Base-by-base conservation (phyloP, 2,888 invertebrate species). In the Colostygia pectinataria region DNA sequence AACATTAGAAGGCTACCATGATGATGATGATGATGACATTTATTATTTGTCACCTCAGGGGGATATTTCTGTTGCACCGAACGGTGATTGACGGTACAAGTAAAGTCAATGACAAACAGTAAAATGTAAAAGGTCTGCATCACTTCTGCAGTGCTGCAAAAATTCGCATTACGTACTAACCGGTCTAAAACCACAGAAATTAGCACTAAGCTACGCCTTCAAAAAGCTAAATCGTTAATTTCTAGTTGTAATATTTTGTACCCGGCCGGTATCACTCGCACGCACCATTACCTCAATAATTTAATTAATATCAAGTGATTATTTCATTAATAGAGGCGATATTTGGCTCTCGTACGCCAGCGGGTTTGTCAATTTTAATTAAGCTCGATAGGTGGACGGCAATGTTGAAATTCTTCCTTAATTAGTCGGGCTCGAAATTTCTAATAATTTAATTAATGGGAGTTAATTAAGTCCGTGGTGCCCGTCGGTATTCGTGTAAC, bases 331-430 rank as follows among this genome's bases (percentile, higher is more conserved):
- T 87, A 88, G 82, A 84, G 80, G 79, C 77, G 83, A 88, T 89
- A 88, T 89, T 88, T 86, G 86, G 71, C 79, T 77, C 77, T 77
- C 77, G 75, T 71, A 67, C 71, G 77, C 77, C 70, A 72, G 79
- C 73, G 83, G 87, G 88, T 87, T 86, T 89, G 88, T 88, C 89
- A 86, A 87, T 89, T 89, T 90, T 90, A 90, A 90, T 90, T 89
- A 89, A 81, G 69, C 77, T 71, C 76, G 80, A 87, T 89, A 89
- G 85, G 88, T 87, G 84, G 80, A 81, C 81, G 82, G 83, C 86
- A 88, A 88, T 88, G 86, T 88, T 84, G 84, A 77, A 88, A 90
- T 90, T 88, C 89, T 89, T 89, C 81, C 74, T 86, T 89, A 89
- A 90, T 90, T 90, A 89, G 89, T 80, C 80, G 77, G 69, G 78